These are phyloP conservation scores for Zonotrichia albicollis DNA, from an alignment of 2,797 vertebrate genomes.

Conservation along the genomic window DNA sequence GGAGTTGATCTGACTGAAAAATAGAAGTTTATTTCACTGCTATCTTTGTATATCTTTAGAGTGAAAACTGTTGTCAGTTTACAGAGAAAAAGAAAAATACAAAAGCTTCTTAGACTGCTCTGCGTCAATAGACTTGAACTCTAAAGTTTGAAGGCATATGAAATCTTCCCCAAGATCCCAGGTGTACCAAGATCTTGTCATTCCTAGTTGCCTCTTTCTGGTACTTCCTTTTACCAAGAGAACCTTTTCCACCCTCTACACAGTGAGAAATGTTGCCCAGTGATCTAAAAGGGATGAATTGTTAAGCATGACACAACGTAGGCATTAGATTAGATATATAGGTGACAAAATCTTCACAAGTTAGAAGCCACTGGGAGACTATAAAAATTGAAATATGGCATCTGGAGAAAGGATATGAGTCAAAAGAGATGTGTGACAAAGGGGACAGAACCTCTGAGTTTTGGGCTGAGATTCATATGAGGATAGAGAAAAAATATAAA, in stretches of 20 bases:
- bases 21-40: neutral
- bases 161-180: neutral
- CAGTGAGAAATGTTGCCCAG: neutral
- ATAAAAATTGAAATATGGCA: neutral
- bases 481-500: neutral
- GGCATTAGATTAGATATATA: neutral
- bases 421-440: neutral
- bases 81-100: neutral
- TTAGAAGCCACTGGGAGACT: neutral
- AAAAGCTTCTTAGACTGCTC: neutral
- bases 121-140: neutral
- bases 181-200: neutral
- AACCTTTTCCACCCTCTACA: neutral
- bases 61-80: neutral
- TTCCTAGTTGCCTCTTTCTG: neutral
- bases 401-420: neutral
- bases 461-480: neutral
- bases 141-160: neutral
- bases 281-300: rapidly evolving
- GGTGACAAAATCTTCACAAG: neutral
- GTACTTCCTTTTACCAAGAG: neutral
- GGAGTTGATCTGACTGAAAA: neutral
- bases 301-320: neutral
- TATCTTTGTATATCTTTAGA: neutral
- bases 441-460: neutral